These are phyloP conservation scores for Scaptomyza tumidula DNA, from an alignment of 2,888 invertebrate genomes.

Conservation along the genomic window DNA sequence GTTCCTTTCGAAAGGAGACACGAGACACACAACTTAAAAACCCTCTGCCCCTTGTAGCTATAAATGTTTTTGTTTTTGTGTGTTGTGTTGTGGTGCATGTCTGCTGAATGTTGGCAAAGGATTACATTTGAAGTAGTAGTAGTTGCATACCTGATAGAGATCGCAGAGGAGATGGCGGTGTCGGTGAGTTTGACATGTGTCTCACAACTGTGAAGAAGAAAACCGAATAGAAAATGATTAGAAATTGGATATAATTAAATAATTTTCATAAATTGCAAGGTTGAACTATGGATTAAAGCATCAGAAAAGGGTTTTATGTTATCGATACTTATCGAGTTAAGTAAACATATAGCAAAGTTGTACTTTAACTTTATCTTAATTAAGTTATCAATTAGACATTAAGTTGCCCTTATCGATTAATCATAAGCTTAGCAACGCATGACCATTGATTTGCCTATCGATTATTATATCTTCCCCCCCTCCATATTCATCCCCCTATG, in stretches of 20 bases:
- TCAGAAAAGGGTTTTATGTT: too few species aligned
- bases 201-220: conserved; percentile 80
- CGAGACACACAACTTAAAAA: conserved; percentile 1
- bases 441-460: conserved; percentile 3
- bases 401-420: not conserved
- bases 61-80: not conserved
- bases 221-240: conserved; percentile 27
- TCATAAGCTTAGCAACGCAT: not conserved
- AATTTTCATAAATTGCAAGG: too few species aligned
- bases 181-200: conserved; percentile 84
- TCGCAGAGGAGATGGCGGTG: conserved; percentile 83
- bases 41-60: conserved; percentile 3
- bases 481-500: not conserved
- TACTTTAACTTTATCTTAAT: too few species aligned
- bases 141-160: conserved; percentile 81
- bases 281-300: too few species aligned
- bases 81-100: conserved; percentile 54
- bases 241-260: not conserved
- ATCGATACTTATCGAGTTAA: too few species aligned
- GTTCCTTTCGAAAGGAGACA: conserved; percentile 54
- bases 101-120: conserved; percentile 72
- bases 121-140: conserved; percentile 52
- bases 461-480: not conserved
- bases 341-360: too few species aligned
- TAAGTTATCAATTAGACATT: not conserved